Percentiles rank a stretch among this genome's conserved stretches.
Conservation (phyloP, 2,113 vertebrate genomes). For the Danionella cerebrum region DNA sequence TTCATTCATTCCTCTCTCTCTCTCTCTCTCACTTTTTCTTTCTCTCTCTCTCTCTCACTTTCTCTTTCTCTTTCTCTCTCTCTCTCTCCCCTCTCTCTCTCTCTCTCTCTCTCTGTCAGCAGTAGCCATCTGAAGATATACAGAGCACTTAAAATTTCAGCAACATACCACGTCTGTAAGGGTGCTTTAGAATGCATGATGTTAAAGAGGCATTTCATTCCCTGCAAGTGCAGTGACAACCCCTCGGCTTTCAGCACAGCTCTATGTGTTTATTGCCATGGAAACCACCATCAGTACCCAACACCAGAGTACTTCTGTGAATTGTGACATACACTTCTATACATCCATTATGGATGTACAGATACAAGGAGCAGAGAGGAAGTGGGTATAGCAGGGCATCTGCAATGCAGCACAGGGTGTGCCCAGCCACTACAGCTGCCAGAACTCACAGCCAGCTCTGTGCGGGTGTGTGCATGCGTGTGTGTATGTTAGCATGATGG, state of each 20-base stretch:
- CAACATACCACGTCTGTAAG: background rate
- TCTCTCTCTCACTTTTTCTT: no score
- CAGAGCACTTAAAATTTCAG: background rate
- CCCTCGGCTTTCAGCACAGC: background rate
- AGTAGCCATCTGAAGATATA: conserved; percentile 9
- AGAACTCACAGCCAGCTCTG: conserved; percentile 5
- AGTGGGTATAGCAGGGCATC: conserved; percentile 38
- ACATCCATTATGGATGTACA: conserved; percentile 41
- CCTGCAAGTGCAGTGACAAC: background rate
- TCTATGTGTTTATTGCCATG: background rate
- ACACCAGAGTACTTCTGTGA: background rate
- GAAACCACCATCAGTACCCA: conserved; percentile 10
- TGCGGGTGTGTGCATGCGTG: conserved; percentile 14
- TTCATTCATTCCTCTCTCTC: no score
- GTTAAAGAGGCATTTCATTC: background rate
- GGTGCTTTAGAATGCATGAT: background rate
- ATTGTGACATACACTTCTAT: conserved; percentile 13
- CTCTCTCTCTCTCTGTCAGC: background rate
- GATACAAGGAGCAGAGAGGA: conserved; percentile 9
- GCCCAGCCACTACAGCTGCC: conserved; percentile 6
- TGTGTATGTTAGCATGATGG: background rate
- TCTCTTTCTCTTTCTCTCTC: no score
- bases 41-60: no score
- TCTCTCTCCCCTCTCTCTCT: background rate
- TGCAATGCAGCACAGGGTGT: conserved; percentile 59